These are phyloP conservation scores for Perizoma affinitatum DNA, from an alignment of 2,888 invertebrate species.

Conservation along the genomic window DNA sequence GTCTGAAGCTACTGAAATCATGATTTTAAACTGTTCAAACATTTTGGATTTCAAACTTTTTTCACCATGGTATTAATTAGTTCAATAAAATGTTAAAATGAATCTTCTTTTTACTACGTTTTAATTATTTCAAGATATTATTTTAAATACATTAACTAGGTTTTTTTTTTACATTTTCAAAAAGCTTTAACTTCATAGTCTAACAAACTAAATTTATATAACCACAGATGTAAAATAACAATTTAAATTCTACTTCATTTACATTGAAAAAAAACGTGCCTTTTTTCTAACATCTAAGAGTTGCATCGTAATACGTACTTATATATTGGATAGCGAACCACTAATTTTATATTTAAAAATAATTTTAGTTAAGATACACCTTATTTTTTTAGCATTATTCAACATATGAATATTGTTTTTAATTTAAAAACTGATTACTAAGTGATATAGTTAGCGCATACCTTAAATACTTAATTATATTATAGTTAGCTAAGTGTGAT, in stretches of 20 bases:
- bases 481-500: too few species aligned
- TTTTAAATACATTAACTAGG: constrained; percentile 15
- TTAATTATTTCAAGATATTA: constrained; percentile 23
- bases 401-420: too few species aligned
- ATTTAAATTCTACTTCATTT: constrained; percentile 43
- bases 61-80: too few species aligned
- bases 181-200: constrained; percentile 55
- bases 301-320: constrained; percentile 28
- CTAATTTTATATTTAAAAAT: constrained; percentile 1
- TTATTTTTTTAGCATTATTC: not conserved
- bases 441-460: too few species aligned
- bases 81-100: too few species aligned
- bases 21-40: too few species aligned
- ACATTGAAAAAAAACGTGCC: constrained; percentile 24
- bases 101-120: constrained; percentile 2
- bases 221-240: constrained; percentile 47
- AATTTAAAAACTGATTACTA: too few species aligned
- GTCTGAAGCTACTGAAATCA: too few species aligned
- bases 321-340: constrained; percentile 4
- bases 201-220: constrained; percentile 42
- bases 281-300: constrained; percentile 36
- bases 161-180: constrained; percentile 52
- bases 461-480: too few species aligned
- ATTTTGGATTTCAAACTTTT: too few species aligned
- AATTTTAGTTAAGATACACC: constrained; percentile 3